Conservation (phyloP, 2,797 vertebrate genomes). For the Danio choprae region DNA sequence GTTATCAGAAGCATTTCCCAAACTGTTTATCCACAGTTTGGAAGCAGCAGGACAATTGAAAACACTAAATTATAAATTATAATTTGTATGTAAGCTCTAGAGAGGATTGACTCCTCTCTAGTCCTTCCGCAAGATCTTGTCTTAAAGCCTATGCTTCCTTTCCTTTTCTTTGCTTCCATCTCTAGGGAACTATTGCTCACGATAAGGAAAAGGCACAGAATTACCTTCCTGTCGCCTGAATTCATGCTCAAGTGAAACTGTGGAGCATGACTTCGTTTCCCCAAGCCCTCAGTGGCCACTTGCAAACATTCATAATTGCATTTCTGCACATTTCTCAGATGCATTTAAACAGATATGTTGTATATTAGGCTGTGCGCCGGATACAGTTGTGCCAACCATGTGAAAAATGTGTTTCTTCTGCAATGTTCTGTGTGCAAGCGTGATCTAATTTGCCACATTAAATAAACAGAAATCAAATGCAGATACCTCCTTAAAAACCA, state of each 20-base stretch:
- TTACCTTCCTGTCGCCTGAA: constrained; percentile 27
- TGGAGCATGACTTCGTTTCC: constrained; percentile 17
- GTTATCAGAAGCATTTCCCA: neutral
- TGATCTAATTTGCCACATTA: constrained; percentile 61
- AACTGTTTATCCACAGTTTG: neutral
- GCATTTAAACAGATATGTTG: constrained; percentile 23
- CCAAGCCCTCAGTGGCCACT: neutral
- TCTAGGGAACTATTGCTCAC: constrained; percentile 29
- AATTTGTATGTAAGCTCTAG: neutral
- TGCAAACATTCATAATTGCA: constrained; percentile 12
- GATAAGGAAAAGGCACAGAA: constrained; percentile 3
- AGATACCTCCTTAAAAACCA: constrained; percentile 55
- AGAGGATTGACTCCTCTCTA: neutral
- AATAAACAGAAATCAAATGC: constrained; percentile 68
- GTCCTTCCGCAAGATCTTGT: constrained; percentile 1
- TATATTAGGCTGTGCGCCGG: constrained; percentile 7
- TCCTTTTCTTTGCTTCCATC: constrained; percentile 1
- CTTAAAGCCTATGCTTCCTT: constrained; percentile 3
- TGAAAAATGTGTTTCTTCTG: neutral
- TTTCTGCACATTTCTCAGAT: neutral
- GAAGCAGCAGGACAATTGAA: constrained; percentile 1
- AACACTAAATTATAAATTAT: constrained; percentile 2
- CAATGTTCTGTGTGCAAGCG: constrained; percentile 15
- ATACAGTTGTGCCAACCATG: neutral
- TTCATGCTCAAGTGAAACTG: constrained; percentile 4